Evolutionary conservation across 2,797 vertebrate genomes (phyloP).

Genomic region (Ptychadena robeensis): DNA sequence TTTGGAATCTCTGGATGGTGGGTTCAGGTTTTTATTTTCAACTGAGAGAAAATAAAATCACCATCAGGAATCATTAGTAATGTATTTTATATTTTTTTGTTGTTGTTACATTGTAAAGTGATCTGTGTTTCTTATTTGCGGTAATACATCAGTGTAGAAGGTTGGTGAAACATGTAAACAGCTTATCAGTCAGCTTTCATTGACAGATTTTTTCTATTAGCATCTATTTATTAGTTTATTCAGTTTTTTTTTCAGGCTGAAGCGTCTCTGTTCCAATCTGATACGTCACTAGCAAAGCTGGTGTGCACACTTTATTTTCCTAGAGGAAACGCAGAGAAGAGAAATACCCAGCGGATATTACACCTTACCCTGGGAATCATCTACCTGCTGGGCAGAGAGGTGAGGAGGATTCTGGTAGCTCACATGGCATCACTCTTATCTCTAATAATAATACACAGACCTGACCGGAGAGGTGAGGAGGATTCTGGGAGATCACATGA

Average conservation of each 20-base stretch:
- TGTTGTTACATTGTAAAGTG: not conserved
- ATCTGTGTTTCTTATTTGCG: not conserved
- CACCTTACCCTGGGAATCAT: conserved; percentile 12
- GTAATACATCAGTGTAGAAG: no score
- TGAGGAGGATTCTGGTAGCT: not conserved
- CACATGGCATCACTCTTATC: not conserved
- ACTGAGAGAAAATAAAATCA: not conserved
- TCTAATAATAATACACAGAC: no score
- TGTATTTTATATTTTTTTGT: not conserved
- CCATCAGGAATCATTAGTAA: not conserved
- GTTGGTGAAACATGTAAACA: no score
- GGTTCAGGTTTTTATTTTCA: not conserved
- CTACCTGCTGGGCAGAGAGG: conserved; percentile 20
- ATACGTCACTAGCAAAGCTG: not conserved
- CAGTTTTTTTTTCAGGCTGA: not conserved
- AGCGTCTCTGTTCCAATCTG: not conserved
- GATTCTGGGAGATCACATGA: no score
- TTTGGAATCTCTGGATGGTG: not conserved
- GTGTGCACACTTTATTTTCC: not conserved
- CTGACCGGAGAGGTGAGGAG: no score
- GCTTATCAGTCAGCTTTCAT: no score
- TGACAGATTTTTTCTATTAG: not conserved
- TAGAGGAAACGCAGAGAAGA: not conserved
- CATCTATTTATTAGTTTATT: no score
- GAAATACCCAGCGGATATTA: conserved; percentile 8